Conservation (phyloP, 2,888 invertebrate species). For the Reticulitermes lucifugus region DNA sequence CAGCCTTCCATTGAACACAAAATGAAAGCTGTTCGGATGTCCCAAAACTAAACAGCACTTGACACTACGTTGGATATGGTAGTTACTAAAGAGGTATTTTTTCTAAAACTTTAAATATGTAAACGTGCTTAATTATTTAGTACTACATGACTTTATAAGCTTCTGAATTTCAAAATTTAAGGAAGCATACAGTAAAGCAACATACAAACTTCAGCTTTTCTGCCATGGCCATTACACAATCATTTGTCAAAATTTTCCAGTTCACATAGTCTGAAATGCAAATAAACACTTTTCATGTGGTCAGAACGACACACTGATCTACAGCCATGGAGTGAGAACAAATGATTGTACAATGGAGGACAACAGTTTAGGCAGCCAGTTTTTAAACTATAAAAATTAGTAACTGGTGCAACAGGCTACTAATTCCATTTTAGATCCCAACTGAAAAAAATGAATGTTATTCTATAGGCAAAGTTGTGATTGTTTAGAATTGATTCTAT, state of each 20-base stretch:
- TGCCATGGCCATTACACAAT: neutral
- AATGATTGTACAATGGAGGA: neutral
- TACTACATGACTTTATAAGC: neutral
- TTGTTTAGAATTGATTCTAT: neutral
- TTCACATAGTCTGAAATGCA: neutral
- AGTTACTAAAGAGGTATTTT: neutral
- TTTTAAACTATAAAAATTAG: conserved; percentile 26
- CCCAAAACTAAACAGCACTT: no score
- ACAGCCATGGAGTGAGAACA: neutral
- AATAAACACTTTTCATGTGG: neutral
- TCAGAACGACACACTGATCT: no score
- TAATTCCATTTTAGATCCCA: neutral
- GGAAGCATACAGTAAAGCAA: conserved; percentile 19
- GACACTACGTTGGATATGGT: neutral
- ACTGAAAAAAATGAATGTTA: conserved; percentile 20
- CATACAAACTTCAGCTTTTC: conserved; percentile 16
- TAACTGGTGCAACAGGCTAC: neutral
- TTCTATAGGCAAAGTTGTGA: neutral
- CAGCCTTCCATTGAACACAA: no score
- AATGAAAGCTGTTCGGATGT: no score
- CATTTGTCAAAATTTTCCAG: neutral
- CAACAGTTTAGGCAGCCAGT: conserved; percentile 3
- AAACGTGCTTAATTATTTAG: neutral
- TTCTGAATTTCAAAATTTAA: neutral
- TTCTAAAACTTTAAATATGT: neutral